Evolutionary conservation across 2,113 vertebrate genomes (phyloP).

Genomic region (Pelobates fuscus): DNA sequence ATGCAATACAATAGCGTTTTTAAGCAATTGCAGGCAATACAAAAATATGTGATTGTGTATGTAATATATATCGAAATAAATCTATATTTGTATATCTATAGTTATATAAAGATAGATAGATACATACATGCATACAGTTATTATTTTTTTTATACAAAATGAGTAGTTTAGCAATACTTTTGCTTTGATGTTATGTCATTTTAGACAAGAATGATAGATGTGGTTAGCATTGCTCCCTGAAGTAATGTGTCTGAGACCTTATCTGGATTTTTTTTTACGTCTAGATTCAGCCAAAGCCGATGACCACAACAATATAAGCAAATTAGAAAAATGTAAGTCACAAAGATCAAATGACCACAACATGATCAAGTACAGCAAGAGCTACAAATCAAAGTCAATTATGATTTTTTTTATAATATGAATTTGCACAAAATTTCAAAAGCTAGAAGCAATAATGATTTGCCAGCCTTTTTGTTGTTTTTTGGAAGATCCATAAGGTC

Average conservation of each 20-base stretch:
- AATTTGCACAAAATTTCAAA: conserved; percentile 38
- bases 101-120: too few species aligned
- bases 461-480: conserved; percentile 12
- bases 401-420: conserved; percentile 11
- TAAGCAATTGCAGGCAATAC: too few species aligned
- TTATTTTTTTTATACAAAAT: too few species aligned
- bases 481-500: not conserved
- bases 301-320: conserved; percentile 41
- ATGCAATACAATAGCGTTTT: too few species aligned
- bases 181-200: conserved; percentile 11
- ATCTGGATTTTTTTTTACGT: conserved; percentile 35
- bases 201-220: conserved; percentile 39
- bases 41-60: too few species aligned
- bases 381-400: conserved; percentile 49
- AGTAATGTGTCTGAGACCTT: conserved; percentile 47
- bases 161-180: not conserved
- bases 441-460: conserved; percentile 8
- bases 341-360: conserved; percentile 49
- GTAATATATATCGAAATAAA: too few species aligned
- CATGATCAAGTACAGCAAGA: conserved; percentile 26
- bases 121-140: too few species aligned
- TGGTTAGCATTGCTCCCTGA: conserved; percentile 24
- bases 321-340: conserved; percentile 34
- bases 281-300: conserved; percentile 38
- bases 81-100: too few species aligned